These are phyloP conservation scores for Priapulus caudatus DNA, from an alignment of 2,888 invertebrate genomes.

Conservation along the genomic window DNA sequence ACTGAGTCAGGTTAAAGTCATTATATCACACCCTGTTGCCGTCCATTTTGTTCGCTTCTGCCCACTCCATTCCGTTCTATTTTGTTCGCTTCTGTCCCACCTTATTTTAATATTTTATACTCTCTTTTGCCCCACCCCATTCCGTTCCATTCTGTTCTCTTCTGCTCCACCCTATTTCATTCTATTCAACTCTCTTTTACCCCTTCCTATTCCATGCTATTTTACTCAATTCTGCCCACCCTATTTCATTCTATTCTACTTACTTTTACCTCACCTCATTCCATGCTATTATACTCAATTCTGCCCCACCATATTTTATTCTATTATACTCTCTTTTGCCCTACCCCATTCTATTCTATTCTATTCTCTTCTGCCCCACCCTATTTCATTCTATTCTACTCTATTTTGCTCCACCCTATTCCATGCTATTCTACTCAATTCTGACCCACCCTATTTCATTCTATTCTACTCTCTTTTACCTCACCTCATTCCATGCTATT, in stretches of 20 bases:
- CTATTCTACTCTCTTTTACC: constrained; percentile 1
- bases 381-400: not conserved
- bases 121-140: not conserved
- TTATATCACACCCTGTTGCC: not conserved
- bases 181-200: not conserved
- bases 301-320: not conserved
- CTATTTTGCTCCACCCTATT: not conserved
- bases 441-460: not conserved
- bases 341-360: not conserved
- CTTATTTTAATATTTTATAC: not conserved
- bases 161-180: constrained; percentile 3
- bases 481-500: not conserved
- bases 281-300: not conserved
- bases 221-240: not conserved
- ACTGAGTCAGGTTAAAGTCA: too few relatives aligned
- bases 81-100: not conserved
- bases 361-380: not conserved
- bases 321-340: too few relatives aligned
- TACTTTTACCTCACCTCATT: not conserved
- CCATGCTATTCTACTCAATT: not conserved
- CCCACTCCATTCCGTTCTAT: constrained; percentile 3
- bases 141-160: constrained; percentile 1
- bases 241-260: constrained; percentile 3
- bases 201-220: constrained; percentile 3
- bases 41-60: not conserved